Evolutionary conservation across 2,888 invertebrate species (phyloP).

Genomic region (Nephrotoma guestfalica): DNA sequence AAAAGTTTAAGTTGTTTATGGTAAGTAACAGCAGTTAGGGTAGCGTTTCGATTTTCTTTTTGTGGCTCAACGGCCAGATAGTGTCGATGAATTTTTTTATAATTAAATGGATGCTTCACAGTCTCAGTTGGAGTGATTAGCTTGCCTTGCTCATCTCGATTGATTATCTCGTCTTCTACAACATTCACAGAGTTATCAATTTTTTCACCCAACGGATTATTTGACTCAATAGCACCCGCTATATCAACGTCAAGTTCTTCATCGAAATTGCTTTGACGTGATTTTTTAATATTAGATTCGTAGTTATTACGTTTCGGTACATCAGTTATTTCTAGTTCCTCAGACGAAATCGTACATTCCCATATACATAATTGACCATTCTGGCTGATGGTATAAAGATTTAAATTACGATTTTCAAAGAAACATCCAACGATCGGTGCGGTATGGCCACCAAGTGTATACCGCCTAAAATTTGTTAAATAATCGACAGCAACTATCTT

Average conservation of each 20-base stretch:
- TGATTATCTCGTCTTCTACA: constrained; percentile 8
- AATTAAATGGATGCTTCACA: constrained; percentile 38
- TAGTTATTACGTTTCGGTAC: constrained; percentile 9
- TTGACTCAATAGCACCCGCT: neutral
- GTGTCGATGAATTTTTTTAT: constrained; percentile 56
- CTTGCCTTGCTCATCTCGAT: constrained; percentile 34
- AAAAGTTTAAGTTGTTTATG: constrained; percentile 66
- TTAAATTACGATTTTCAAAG: constrained; percentile 74
- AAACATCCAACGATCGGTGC: constrained; percentile 74
- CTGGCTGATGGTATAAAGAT: constrained; percentile 67
- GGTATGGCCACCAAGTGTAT: constrained; percentile 68
- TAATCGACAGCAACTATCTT: constrained; percentile 66
- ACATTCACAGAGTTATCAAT: neutral
- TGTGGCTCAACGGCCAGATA: constrained; percentile 58
- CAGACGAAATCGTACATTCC: constrained; percentile 38
- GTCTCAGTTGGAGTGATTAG: constrained; percentile 23
- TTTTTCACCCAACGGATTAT: neutral
- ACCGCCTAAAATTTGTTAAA: constrained; percentile 59
- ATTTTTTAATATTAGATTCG: constrained; percentile 7
- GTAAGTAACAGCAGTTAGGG: constrained; percentile 69
- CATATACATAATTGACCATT: constrained; percentile 67
- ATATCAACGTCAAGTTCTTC: constrained; percentile 49
- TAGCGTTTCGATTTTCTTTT: constrained; percentile 44
- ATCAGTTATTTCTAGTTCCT: constrained; percentile 5
- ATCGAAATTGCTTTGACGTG: constrained; percentile 28